phyloP scores from a whole-genome alignment of 2,888 invertebrate species.

The Sycophila texana region DNA sequence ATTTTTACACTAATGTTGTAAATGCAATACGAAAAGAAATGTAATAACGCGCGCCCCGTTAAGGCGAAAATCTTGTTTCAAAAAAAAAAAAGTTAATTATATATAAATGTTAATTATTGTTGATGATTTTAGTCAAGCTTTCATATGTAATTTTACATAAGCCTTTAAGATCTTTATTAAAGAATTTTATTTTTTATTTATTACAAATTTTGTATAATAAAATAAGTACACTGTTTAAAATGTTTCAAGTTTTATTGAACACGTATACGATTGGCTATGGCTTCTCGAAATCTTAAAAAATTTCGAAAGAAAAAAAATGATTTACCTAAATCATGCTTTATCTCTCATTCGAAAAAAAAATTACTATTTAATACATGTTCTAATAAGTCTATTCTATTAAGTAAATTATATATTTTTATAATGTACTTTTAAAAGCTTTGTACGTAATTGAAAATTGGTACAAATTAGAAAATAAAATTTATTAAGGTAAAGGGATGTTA shows the following conservation, averaged over 20 bases:
- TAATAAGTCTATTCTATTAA: constrained; percentile 33
- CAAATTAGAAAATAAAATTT: constrained; percentile 37
- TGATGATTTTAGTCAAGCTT: constrained; percentile 24
- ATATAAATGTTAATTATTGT: constrained; percentile 40
- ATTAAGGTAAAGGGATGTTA: constrained; percentile 28
- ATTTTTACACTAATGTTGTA: constrained; percentile 40
- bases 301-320: constrained; percentile 15
- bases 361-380: constrained; percentile 24
- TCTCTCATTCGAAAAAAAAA: constrained; percentile 15
- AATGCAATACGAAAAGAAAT: constrained; percentile 14
- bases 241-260: constrained; percentile 35
- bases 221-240: neutral
- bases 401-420: constrained; percentile 55
- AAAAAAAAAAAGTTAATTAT: constrained; percentile 25
- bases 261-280: constrained; percentile 43
- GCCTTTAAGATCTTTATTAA: constrained; percentile 16
- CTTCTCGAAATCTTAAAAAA: constrained; percentile 22
- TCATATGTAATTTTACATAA: constrained; percentile 13
- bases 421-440: constrained; percentile 42
- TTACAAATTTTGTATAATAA: constrained; percentile 12
- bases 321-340: constrained; percentile 33
- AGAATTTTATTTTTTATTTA: constrained; percentile 17
- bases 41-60: constrained; percentile 30
- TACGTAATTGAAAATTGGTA: constrained; percentile 42
- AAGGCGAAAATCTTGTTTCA: constrained; percentile 36